Evolutionary conservation across 1,140 invertebrate genomes (phyloP), one percentile per base, ranked within the genome.

Genomic region (Charaxes varanes): DNA sequence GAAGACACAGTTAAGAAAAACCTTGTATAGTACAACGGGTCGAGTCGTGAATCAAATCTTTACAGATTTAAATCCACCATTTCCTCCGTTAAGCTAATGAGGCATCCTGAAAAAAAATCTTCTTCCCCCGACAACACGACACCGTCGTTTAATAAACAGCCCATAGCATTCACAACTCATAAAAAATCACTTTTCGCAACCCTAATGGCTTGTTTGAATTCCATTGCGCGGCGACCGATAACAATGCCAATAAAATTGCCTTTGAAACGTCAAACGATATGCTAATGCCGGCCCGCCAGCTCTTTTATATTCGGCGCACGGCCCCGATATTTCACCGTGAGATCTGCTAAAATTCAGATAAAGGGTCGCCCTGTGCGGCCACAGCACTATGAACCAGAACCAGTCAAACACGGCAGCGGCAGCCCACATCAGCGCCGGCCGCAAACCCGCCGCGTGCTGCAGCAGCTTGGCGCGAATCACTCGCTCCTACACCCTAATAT

Each of bases 381-480:
- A n/a, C n/a, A n/a, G n/a, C n/a, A 89, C 19, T 1, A 89, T 53
- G 42, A 90, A 88, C 24, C 89, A 91, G 11, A 89, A 62, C 58
- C 88, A 87, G 63, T 96, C 93, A 86, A 92, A 94, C 0, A 92
- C 16, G 5, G 90, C 88, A 0, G 90, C 88, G 1, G 90, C 85
- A 0, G 87, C 40, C 94, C 94, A 96, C 74, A 91, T 92, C 1
- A 88, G 87, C 4, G 87, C 64, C 0, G 91, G 87, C 27, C 89
- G 87, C 0, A 92, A 89, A 1, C 94, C 94, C 32, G 92, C 92
- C 1, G 95, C 92, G 63, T 92, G 86, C 46, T 88, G 87, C 3
- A 86, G 72, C 0, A 88, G 47, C 42, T 88, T 88, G 0, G 87
- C 85, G 0, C 86, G 73, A 16, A 71, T 76, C 16, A 74, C 63